Evolutionary conservation across 2,888 invertebrate genomes (phyloP).

Genomic region (Sipha maydis): DNA sequence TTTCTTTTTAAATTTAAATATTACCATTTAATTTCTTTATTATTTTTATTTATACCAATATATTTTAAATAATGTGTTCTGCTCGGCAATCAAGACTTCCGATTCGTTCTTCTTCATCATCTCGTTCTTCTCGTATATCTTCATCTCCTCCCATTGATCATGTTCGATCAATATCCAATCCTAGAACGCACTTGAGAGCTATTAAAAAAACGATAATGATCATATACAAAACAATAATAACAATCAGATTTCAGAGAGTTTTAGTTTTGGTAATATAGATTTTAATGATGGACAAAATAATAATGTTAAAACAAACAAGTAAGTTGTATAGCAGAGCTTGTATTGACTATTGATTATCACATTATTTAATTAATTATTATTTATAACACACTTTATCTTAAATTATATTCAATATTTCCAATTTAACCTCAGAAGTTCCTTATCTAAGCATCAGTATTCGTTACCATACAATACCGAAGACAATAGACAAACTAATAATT

Average conservation of each 20-base stretch:
- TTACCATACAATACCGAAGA: conserved; percentile 40
- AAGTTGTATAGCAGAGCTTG: conserved; percentile 14
- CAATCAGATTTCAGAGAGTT: conserved; percentile 28
- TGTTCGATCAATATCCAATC: conserved; percentile 39
- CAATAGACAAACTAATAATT: conserved; percentile 53
- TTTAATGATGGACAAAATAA: conserved; percentile 55
- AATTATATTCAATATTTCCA: conserved; percentile 33
- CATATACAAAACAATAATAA: conserved; percentile 45
- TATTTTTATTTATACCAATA: neutral
- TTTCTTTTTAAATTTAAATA: neutral
- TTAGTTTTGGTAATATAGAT: conserved; percentile 52
- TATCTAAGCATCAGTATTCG: conserved; percentile 47
- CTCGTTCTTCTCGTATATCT: conserved; percentile 38
- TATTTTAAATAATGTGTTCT: conserved; percentile 40
- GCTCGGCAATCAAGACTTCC: conserved; percentile 54
- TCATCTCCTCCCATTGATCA: conserved; percentile 23
- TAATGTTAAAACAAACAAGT: conserved; percentile 41
- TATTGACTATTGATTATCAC: neutral
- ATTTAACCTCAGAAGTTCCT: conserved; percentile 29
- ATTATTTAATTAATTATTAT: neutral
- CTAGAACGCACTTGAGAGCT: conserved; percentile 40
- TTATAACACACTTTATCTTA: neutral
- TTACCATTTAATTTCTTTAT: neutral
- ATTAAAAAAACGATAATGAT: conserved; percentile 48
- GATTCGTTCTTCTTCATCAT: conserved; percentile 49